phyloP scores from a whole-genome alignment of 2,888 invertebrate species.

The Zaprionus lineosus region DNA sequence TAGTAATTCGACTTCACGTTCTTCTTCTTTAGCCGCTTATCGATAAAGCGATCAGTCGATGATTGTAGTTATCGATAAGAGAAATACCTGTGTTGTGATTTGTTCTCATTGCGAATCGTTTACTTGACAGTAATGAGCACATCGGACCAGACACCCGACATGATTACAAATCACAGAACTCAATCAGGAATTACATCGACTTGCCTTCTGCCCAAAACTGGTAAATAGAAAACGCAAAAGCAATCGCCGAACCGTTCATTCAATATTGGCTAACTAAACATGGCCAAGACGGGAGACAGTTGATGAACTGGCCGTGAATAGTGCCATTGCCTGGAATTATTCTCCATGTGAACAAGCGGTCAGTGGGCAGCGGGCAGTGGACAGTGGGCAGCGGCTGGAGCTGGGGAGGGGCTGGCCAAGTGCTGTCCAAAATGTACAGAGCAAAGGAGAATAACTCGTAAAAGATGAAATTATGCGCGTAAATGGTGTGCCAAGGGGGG shows the following conservation, averaged over 20 bases:
- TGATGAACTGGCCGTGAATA: slow-evolving; percentile 24
- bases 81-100: background rate
- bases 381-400: too few relatives aligned
- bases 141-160: slow-evolving; percentile 7
- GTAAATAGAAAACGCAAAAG: slow-evolving; percentile 51
- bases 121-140: slow-evolving; percentile 28
- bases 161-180: slow-evolving; percentile 43
- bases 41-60: too few relatives aligned
- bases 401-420: too few relatives aligned
- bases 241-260: slow-evolving; percentile 27
- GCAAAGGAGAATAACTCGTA: slow-evolving; percentile 19
- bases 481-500: slow-evolving; percentile 42
- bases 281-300: slow-evolving; percentile 28
- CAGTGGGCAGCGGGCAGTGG: too few relatives aligned
- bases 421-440: slow-evolving; percentile 24
- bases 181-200: slow-evolving; percentile 66
- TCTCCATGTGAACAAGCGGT: too few relatives aligned
- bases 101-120: background rate
- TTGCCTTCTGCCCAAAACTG: slow-evolving; percentile 51
- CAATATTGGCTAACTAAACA: slow-evolving; percentile 46
- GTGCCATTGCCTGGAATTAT: slow-evolving; percentile 14
- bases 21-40: too few relatives aligned
- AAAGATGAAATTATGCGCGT: slow-evolving; percentile 56
- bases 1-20: too few relatives aligned
- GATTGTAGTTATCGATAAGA: background rate